These are phyloP conservation scores for Apis laboriosa DNA, from an alignment of 1,140 invertebrate genomes.

Conservation along the genomic window DNA sequence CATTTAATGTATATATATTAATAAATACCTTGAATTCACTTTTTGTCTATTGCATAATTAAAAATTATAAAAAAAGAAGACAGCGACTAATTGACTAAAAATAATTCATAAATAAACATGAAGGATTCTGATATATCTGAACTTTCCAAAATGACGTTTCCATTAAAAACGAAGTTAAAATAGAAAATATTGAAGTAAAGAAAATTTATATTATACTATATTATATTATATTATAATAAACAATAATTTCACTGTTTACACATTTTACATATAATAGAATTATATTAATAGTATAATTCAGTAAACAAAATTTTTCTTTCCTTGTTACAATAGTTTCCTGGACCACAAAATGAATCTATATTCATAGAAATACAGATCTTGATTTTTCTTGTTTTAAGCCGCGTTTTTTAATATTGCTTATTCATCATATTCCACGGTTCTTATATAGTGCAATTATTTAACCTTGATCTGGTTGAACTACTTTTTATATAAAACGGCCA, in stretches of 20 bases:
- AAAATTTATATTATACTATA: too few species aligned
- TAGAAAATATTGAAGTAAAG: too few species aligned
- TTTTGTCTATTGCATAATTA: background rate
- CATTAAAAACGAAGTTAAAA: too few species aligned
- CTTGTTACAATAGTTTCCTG: constrained; percentile 11
- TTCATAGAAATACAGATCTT: constrained; percentile 4
- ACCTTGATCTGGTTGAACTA: constrained; percentile 42
- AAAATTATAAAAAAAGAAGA: constrained; percentile 11
- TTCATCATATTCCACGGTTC: constrained; percentile 38
- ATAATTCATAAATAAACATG: too few species aligned
- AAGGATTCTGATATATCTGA: too few species aligned
- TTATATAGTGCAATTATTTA: constrained; percentile 47
- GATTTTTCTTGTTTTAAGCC: constrained; percentile 23
- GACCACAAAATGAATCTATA: constrained; percentile 5
- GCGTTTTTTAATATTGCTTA: constrained; percentile 34
- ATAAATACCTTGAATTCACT: background rate
- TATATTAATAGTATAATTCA: too few species aligned
- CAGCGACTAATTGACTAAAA: too few species aligned
- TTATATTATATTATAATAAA: too few species aligned
- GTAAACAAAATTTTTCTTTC: constrained; percentile 3
- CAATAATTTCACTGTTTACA: too few species aligned
- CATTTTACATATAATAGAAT: too few species aligned
- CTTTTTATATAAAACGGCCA: constrained; percentile 22
- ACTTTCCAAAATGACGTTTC: too few species aligned
- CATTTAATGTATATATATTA: constrained; percentile 37